A percentile compares a stretch with the other conserved stretches of the same genome.
phyloP scores from a whole-genome alignment of 2,797 vertebrate species.

The Meda fulgida region DNA sequence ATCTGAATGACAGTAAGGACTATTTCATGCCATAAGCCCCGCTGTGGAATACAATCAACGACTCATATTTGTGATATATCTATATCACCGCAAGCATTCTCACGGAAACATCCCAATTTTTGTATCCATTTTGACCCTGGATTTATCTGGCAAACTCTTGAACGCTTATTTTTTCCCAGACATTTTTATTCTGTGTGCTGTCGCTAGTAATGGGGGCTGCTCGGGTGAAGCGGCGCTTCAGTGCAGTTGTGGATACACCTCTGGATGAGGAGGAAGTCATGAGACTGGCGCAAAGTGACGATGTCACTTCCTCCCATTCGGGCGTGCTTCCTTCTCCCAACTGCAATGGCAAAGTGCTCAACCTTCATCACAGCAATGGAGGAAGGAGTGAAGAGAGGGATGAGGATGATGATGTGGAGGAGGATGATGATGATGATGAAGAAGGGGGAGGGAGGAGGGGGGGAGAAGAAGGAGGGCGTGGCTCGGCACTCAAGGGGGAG shows the following conservation, averaged over 20 bases:
- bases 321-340: conserved; percentile 67
- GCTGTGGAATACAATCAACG: not conserved
- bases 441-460: conserved; percentile 49
- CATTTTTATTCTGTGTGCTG: not conserved
- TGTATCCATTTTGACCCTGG: not conserved
- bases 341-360: conserved; percentile 73
- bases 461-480: conserved; percentile 59
- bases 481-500: conserved; percentile 65
- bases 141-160: conserved; percentile 17
- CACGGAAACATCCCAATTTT: not conserved
- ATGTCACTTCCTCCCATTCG: conserved; percentile 65
- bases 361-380: conserved; percentile 68
- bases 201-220: conserved; percentile 76
- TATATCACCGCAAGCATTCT: not conserved
- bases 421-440: conserved; percentile 21
- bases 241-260: conserved; percentile 80
- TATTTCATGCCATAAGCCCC: conserved; percentile 11
- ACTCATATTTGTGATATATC: conserved; percentile 7
- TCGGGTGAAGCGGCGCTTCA: conserved; percentile 84
- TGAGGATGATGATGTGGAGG: conserved; percentile 56
- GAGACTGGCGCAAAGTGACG: conserved; percentile 79
- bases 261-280: conserved; percentile 84
- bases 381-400: conserved; percentile 69
- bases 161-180: not conserved
- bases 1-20: conserved; percentile 35